Evolutionary conservation across 2,113 vertebrate species (phyloP).

Genomic region (Dicaeum eximium): DNA sequence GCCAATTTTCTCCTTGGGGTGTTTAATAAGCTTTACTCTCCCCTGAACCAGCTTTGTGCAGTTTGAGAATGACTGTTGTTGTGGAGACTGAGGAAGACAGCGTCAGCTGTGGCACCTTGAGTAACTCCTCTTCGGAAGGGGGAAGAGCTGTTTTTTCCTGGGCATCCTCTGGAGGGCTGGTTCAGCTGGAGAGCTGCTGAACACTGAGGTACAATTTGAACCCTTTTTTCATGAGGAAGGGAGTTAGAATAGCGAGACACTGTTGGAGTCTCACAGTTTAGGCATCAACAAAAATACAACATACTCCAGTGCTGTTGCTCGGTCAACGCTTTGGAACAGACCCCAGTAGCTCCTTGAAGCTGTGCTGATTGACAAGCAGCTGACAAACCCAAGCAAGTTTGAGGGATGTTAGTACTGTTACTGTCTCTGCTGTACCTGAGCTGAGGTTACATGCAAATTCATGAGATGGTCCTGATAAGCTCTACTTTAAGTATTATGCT

Average conservation of each 20-base stretch:
- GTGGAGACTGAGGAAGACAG: not conserved
- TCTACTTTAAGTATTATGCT: not conserved
- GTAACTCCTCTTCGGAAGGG: not conserved
- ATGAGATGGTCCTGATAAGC: not conserved
- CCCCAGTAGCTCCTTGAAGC: not conserved
- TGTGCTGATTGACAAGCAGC: not conserved
- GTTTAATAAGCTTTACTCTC: not conserved
- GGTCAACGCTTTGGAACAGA: not conserved
- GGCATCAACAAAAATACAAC: not conserved
- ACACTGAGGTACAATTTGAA: not conserved
- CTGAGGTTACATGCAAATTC: not conserved
- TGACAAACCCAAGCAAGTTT: not conserved
- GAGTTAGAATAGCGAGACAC: not conserved
- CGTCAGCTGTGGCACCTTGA: not conserved
- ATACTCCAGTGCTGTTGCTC: not conserved
- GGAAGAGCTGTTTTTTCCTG: not conserved
- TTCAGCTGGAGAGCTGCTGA: not conserved
- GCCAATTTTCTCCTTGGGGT: not conserved
- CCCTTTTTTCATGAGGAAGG: not conserved
- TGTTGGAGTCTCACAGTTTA: not conserved
- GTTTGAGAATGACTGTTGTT: not conserved
- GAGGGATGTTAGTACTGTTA: not conserved
- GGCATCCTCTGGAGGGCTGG: not conserved
- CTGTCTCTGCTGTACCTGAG: not conserved
- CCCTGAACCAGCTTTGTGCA: not conserved